Percentiles rank a stretch among this genome's conserved stretches.
Evolutionary conservation across 1,140 invertebrate genomes (phyloP).

Genomic region (Drosophila kohkoa): DNA sequence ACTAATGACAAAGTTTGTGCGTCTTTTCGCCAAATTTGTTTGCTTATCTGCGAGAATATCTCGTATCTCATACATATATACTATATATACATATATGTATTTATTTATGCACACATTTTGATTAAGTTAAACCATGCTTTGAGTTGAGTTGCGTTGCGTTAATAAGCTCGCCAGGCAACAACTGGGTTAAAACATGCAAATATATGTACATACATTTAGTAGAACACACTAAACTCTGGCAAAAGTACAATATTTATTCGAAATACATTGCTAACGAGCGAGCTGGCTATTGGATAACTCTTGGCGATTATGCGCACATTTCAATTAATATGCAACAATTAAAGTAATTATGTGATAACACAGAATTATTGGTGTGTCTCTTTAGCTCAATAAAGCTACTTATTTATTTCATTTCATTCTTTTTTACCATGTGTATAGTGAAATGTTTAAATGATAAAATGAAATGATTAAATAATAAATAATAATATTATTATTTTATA

Average conservation of each 20-base stretch:
- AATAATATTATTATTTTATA: no score
- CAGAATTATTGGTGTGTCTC: no score
- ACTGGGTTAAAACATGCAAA: conserved; percentile 1
- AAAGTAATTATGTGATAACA: no score
- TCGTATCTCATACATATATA: background rate
- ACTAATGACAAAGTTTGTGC: conserved; percentile 40
- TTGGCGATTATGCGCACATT: background rate
- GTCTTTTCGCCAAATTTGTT: conserved; percentile 10
- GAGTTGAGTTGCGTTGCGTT: background rate
- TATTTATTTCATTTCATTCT: no score
- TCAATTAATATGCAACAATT: background rate
- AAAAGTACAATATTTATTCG: background rate
- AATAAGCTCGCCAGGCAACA: background rate
- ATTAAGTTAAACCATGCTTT: conserved; percentile 50
- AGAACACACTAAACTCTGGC: no score
- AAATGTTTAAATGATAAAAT: no score
- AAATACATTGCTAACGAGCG: background rate
- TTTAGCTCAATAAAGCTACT: no score
- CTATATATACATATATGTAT: background rate
- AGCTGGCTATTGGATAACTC: background rate
- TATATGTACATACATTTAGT: background rate
- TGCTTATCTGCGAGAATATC: background rate
- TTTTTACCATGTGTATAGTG: no score
- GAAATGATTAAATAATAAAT: no score
- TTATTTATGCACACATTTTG: conserved; percentile 38